Evolutionary conservation across 2,797 vertebrate genomes (phyloP).

Genomic region (Eutrigla gurnardus): DNA sequence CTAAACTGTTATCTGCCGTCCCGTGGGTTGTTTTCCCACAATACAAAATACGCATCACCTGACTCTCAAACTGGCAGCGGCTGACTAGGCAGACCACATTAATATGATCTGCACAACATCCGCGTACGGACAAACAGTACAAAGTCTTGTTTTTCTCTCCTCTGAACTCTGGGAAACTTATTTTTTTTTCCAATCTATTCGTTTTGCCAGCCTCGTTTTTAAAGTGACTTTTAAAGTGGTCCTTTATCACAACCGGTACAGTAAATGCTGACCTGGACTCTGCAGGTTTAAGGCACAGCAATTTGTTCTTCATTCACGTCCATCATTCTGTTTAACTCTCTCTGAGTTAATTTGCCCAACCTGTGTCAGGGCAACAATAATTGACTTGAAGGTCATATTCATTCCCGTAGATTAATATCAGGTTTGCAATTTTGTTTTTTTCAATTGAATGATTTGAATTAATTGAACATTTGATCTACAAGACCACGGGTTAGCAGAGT

Average conservation of each 20-base stretch:
- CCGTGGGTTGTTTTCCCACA: slow-evolving; percentile 40
- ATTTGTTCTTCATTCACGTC: slow-evolving; percentile 48
- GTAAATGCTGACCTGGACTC: slow-evolving; percentile 54
- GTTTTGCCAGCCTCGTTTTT: slow-evolving; percentile 30
- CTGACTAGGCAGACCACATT: slow-evolving; percentile 35
- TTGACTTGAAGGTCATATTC: slow-evolving; percentile 8
- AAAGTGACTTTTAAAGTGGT: slow-evolving; percentile 47
- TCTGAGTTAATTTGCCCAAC: slow-evolving; percentile 30
- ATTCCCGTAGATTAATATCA: slow-evolving; percentile 2
- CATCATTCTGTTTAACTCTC: slow-evolving; percentile 25
- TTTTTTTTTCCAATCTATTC: slow-evolving; percentile 24
- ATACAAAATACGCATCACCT: slow-evolving; percentile 30
- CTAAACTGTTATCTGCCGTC: slow-evolving; percentile 44
- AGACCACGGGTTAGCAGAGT: not conserved
- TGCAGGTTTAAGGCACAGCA: slow-evolving; percentile 34
- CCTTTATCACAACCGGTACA: slow-evolving; percentile 49
- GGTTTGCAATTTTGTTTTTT: not conserved
- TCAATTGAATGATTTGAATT: slow-evolving; percentile 4
- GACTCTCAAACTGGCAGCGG: slow-evolving; percentile 29
- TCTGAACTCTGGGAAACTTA: slow-evolving; percentile 16
- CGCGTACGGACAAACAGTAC: slow-evolving; percentile 34
- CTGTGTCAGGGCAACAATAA: slow-evolving; percentile 10
- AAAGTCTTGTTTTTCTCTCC: slow-evolving; percentile 24
- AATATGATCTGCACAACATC: slow-evolving; percentile 43
- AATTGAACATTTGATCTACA: not conserved